Conservation (phyloP, 30 jellyfish, hydroid and myxozoan species). For the Pelagia noctiluca region DNA sequence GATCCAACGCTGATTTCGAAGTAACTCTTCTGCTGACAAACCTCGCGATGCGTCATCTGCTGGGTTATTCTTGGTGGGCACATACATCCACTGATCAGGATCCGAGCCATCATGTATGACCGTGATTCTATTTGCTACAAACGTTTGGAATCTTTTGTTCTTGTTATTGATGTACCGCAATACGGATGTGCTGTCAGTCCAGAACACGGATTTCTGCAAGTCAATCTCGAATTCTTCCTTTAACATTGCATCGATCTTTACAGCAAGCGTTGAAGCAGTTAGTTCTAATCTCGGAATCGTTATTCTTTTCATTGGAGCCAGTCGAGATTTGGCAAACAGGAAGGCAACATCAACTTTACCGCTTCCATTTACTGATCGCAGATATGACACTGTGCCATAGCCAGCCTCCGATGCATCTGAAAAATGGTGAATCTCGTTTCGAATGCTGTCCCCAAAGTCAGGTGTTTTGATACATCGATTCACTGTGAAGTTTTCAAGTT, state of each 20-base stretch:
- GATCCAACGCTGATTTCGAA: slow-evolving; percentile 33
- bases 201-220: slow-evolving; percentile 18
- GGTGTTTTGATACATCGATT: slow-evolving; percentile 33
- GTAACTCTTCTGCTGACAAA: slow-evolving; percentile 22
- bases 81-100: slow-evolving; percentile 42
- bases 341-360: slow-evolving; percentile 46
- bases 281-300: slow-evolving; percentile 71
- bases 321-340: slow-evolving; percentile 47
- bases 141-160: slow-evolving; percentile 55
- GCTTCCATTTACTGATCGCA: slow-evolving; percentile 20
- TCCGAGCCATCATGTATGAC: slow-evolving; percentile 41
- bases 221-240: slow-evolving; percentile 50
- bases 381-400: slow-evolving; percentile 66
- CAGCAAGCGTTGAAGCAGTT: slow-evolving; percentile 72
- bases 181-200: slow-evolving; percentile 74
- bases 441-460: slow-evolving; percentile 14
- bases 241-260: slow-evolving; percentile 39
- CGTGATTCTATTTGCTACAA: slow-evolving; percentile 59
- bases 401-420: slow-evolving; percentile 61
- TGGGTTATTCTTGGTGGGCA: slow-evolving; percentile 45
- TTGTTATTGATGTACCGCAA: slow-evolving; percentile 55
- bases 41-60: slow-evolving; percentile 70
- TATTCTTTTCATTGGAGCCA: slow-evolving; percentile 59
- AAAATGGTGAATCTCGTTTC: slow-evolving; percentile 46
- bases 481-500: slow-evolving; percentile 18